These are phyloP conservation scores for Eudasyphora cyanicolor DNA, from an alignment of 2,888 invertebrate genomes.

Conservation along the genomic window DNA sequence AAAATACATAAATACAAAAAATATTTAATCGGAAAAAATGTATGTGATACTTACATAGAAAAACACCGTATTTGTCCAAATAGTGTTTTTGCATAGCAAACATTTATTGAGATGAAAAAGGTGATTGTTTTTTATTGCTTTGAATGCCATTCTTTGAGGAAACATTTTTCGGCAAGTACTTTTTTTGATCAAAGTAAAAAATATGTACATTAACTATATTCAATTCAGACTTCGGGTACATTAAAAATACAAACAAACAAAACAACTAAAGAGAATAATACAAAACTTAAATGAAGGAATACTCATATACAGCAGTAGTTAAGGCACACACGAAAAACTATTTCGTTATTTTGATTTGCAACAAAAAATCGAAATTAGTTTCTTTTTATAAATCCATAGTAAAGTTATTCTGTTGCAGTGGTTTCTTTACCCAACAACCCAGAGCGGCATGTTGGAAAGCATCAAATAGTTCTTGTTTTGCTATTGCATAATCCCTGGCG, in stretches of 20 bases:
- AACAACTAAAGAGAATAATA: neutral
- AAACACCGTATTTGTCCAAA: neutral
- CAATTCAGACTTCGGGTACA: neutral
- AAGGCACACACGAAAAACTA: no score
- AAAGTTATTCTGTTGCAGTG: slow-evolving; percentile 95
- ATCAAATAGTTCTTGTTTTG: slow-evolving; percentile 87
- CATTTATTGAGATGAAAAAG: slow-evolving; percentile 21
- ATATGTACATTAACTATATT: neutral
- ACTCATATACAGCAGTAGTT: neutral
- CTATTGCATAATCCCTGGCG: slow-evolving; percentile 87
- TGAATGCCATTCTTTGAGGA: neutral
- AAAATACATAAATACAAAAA: no score
- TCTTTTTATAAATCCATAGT: slow-evolving; percentile 68
- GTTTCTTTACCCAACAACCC: slow-evolving; percentile 95
- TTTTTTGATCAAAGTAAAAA: neutral
- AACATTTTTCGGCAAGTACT: neutral
- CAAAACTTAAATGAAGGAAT: neutral
- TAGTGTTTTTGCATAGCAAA: neutral
- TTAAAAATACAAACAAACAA: neutral
- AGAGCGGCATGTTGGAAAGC: slow-evolving; percentile 91
- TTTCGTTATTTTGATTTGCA: no score
- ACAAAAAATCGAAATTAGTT: neutral
- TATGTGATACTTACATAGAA: no score
- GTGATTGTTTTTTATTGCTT: neutral
- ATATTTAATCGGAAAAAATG: no score